Percentiles rank a stretch among this genome's conserved stretches.
These are phyloP conservation scores for Helicoverpa assulta DNA, from an alignment of 2,888 invertebrate species.

Conservation along the genomic window DNA sequence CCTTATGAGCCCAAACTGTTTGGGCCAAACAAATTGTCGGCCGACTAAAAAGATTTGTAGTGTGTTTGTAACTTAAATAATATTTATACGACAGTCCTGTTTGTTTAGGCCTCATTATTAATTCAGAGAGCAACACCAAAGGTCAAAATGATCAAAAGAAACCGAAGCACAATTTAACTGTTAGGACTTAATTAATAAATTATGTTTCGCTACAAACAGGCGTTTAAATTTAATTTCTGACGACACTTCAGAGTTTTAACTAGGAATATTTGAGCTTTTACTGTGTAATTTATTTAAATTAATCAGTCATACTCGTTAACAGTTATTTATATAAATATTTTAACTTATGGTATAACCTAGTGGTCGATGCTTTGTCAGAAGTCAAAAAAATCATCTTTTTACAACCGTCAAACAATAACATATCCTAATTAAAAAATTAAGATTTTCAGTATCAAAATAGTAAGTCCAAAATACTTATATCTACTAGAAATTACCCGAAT, in stretches of 20 bases:
- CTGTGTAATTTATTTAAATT: neutral
- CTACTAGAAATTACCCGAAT: no score
- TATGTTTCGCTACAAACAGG: conserved; percentile 57
- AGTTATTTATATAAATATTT: neutral
- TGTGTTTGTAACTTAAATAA: conserved; percentile 11
- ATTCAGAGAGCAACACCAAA: conserved; percentile 51
- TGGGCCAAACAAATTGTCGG: no score
- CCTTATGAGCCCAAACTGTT: no score
- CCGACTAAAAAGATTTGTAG: no score
- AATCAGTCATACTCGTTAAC: conserved; percentile 9
- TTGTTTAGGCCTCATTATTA: conserved; percentile 50
- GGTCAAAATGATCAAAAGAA: conserved; percentile 57
- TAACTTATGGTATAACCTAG: no score
- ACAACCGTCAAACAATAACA: no score
- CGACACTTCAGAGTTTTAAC: conserved; percentile 39
- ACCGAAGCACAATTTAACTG: conserved; percentile 43
- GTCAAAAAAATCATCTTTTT: no score
- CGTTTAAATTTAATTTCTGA: conserved; percentile 60
- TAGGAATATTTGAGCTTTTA: conserved; percentile 15
- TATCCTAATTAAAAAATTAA: no score
- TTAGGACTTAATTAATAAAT: conserved; percentile 60
- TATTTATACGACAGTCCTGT: conserved; percentile 33
- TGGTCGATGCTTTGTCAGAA: no score
- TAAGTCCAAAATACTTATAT: no score
- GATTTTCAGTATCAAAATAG: no score